Evolutionary conservation across 2,797 vertebrate species (phyloP).

Genomic region (Amblyopsis hoosieri): DNA sequence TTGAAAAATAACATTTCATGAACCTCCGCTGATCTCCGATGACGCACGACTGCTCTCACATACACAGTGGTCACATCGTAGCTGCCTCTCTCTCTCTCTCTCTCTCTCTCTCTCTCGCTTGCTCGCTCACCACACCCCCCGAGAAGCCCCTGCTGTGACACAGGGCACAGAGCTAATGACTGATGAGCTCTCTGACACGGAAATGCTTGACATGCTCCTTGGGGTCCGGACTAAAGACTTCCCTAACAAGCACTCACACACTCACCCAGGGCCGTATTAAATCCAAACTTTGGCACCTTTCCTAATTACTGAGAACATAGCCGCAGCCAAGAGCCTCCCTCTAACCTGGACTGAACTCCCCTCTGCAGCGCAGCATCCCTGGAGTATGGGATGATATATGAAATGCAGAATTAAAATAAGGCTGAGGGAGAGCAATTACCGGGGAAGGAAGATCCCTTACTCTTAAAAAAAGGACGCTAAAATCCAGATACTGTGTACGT

Average conservation of each 20-base stretch:
- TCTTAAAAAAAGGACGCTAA: slow-evolving; percentile 36
- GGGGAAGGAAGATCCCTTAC: slow-evolving; percentile 52
- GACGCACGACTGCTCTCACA: slow-evolving; percentile 35
- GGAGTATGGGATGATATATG: slow-evolving; percentile 72
- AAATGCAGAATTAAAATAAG: slow-evolving; percentile 78
- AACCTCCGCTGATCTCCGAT: slow-evolving; percentile 34
- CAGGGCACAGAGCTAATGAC: slow-evolving; percentile 67
- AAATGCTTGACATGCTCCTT: slow-evolving; percentile 75
- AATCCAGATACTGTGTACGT: slow-evolving; percentile 45
- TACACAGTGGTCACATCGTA: slow-evolving; percentile 26
- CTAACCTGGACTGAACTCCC: slow-evolving; percentile 71
- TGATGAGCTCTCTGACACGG: slow-evolving; percentile 75
- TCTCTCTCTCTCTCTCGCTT: neutral
- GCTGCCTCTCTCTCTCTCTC: slow-evolving; percentile 16
- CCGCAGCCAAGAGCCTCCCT: slow-evolving; percentile 60
- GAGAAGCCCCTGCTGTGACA: slow-evolving; percentile 50
- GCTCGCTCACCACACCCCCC: neutral
- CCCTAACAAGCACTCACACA: slow-evolving; percentile 71
- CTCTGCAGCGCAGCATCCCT: slow-evolving; percentile 58
- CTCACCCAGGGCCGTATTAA: slow-evolving; percentile 74
- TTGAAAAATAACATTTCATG: slow-evolving; percentile 27
- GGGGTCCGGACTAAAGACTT: slow-evolving; percentile 75
- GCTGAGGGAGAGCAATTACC: slow-evolving; percentile 73
- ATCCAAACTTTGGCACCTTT: slow-evolving; percentile 78
- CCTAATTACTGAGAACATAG: slow-evolving; percentile 78